Evolutionary conservation across 2,888 invertebrate species (phyloP).

Genomic region (Tigriopus californicus): DNA sequence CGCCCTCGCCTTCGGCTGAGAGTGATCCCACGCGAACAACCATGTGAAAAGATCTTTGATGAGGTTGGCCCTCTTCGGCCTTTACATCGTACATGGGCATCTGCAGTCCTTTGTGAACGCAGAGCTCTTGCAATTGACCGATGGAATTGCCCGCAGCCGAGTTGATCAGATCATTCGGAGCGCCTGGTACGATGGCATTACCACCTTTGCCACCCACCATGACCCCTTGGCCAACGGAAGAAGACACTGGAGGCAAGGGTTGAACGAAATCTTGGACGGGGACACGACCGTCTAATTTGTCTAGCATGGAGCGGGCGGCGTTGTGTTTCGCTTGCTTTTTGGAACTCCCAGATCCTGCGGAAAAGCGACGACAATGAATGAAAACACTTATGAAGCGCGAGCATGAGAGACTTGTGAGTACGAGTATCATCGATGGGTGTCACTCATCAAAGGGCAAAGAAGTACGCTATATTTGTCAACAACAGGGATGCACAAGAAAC

Average conservation of each 20-base stretch:
- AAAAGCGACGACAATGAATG: no score
- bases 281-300: conserved; percentile 2
- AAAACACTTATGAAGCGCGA: no score
- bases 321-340: conserved; percentile 3
- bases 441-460: no score
- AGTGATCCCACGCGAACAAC: not conserved
- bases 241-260: not conserved
- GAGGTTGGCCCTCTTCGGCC: not conserved
- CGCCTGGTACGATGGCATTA: not conserved
- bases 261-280: not conserved
- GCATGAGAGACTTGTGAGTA: no score
- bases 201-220: not conserved
- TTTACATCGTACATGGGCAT: not conserved
- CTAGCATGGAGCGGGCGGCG: conserved; percentile 4
- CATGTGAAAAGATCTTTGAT: conserved; percentile 2
- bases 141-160: not conserved
- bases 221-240: not conserved
- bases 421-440: no score
- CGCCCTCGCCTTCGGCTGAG: not conserved
- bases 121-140: conserved; percentile 8
- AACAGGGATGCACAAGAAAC: no score
- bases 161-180: not conserved
- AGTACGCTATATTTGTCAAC: no score
- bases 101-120: not conserved
- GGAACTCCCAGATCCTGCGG: not conserved